Base-by-base conservation (phyloP, 1,140 invertebrate genomes). In the Meteorus sp. region DNA sequence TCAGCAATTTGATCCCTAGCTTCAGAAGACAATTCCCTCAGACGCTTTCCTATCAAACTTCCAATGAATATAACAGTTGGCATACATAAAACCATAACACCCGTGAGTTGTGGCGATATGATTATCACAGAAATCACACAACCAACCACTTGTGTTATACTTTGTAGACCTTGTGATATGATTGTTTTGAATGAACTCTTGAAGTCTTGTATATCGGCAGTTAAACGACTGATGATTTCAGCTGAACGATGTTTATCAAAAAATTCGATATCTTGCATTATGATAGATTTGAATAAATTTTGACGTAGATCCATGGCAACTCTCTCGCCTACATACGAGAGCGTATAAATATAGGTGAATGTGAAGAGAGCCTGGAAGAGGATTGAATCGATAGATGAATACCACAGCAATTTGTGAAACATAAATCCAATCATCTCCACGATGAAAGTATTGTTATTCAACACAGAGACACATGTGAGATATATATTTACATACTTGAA, bases 141-240 rank as follows among this genome's bases (percentile, higher is more conserved):
- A 1, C 93, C 93, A 33, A 89, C 72, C 25, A 91, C 89, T 82
- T 97, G 94, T 8, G 93, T 89, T 11, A 84, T 74, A 55, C 91
- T 93, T 65, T 91, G 82, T 33, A 97, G 71, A 1, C 95, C 95
- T 75, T 95, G 93, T 3, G 94, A 92, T 56, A 98, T 87, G 43
- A 88, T 90, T 62, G 90, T 85, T 77, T 98, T 98, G 71, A 98
- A 98, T 3, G 91, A 91, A 67, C 94, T 95, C 81, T 98, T 98
- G 71, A 98, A 98, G 69, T 98, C 95, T 78, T 98, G 95, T 15
- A 98, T 89, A 83, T 98, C 95, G 62, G 88, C 86, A 20, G 94
- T 96, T 53, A 98, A 77, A 70, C 91, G 87, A 77, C 93, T 94
- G 27, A 95, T 85, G 43, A 98, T 83, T 80, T 97, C 94, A 9